These are phyloP conservation scores for Dermochelys coriacea DNA, from an alignment of 2,797 vertebrate species.

Conservation along the genomic window DNA sequence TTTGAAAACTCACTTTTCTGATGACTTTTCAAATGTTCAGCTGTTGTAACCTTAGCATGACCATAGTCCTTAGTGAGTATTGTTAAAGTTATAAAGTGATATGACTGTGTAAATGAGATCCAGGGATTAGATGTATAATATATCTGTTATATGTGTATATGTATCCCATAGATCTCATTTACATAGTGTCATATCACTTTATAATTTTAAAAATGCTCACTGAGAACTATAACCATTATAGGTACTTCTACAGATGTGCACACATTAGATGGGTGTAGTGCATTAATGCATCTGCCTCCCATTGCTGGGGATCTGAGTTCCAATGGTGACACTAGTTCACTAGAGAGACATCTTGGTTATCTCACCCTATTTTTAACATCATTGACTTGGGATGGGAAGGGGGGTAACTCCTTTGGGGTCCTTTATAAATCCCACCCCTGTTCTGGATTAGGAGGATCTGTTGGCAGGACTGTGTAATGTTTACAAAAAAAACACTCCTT, in stretches of 20 bases:
- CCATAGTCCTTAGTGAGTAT: background rate
- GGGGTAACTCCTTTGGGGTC: background rate
- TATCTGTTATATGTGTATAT: background rate
- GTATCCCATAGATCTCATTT: background rate
- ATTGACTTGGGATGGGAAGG: background rate
- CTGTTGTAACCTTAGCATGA: constrained; percentile 22
- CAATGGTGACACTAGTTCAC: background rate
- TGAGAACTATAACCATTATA: background rate
- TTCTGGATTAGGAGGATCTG: too few relatives aligned
- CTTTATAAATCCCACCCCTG: background rate
- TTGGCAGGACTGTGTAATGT: too few relatives aligned
- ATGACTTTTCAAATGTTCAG: background rate
- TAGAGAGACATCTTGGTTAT: background rate
- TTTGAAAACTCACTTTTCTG: background rate
- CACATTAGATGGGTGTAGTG: background rate
- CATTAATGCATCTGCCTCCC: background rate
- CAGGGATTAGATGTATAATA: background rate
- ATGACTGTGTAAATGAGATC: background rate
- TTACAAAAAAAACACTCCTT: too few relatives aligned
- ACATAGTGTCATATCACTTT: background rate
- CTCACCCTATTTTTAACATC: background rate
- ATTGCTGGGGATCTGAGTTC: background rate
- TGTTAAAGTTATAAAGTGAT: background rate
- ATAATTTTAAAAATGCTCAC: background rate
- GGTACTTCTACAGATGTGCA: background rate